phyloP scores from a whole-genome alignment of 2,888 invertebrate species.

The Drosophila histrio region DNA sequence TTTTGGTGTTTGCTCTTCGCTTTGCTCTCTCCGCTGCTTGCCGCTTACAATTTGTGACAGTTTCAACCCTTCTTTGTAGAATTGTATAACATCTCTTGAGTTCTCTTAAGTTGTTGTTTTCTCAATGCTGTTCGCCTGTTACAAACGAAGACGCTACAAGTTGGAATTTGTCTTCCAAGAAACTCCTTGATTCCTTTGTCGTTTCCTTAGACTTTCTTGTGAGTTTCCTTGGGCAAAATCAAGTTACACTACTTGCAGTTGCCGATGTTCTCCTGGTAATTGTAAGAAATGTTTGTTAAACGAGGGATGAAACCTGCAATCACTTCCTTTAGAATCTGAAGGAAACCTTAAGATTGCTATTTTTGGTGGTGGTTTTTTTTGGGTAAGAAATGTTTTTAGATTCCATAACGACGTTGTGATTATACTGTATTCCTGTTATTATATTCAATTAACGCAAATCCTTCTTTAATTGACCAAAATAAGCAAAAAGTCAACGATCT shows the following conservation, averaged over 20 bases:
- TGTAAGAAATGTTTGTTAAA: conserved; percentile 44
- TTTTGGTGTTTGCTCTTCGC: neutral
- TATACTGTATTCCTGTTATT: conserved; percentile 57
- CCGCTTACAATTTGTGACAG: conserved; percentile 38
- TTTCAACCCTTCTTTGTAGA: conserved; percentile 47
- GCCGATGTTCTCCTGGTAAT: conserved; percentile 50
- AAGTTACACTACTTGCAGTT: conserved; percentile 8
- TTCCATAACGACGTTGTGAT: conserved; percentile 4
- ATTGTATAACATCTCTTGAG: neutral
- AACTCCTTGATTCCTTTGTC: neutral
- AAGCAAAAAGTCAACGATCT: neutral
- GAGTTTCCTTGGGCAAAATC: neutral
- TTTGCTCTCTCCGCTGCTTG: conserved; percentile 31
- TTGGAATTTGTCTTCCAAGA: conserved; percentile 7
- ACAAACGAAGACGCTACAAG: conserved; percentile 12
- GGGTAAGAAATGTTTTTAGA: neutral
- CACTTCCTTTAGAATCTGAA: neutral
- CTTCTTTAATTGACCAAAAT: conserved; percentile 6
- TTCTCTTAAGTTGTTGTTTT: neutral
- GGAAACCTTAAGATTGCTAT: neutral
- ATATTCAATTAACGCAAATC: conserved; percentile 39
- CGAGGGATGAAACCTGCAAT: conserved; percentile 13
- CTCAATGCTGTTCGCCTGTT: conserved; percentile 6
- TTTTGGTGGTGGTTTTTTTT: conserved; percentile 13
- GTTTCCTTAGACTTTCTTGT: neutral